Evolutionary conservation across 1,140 invertebrate genomes (phyloP).

Genomic region (Orchestia grillus): DNA sequence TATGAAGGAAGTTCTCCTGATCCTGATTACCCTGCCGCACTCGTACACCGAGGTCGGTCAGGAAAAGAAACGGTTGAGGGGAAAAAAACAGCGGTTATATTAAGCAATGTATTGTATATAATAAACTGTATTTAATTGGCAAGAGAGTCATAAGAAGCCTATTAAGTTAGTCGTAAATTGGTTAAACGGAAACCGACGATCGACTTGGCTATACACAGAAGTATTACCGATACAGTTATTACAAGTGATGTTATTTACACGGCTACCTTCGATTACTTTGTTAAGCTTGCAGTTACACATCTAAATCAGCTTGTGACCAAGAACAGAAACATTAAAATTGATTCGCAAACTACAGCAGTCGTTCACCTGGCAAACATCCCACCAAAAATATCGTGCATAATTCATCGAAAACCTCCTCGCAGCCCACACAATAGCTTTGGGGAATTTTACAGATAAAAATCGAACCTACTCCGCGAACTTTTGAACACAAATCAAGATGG

Average conservation of each 20-base stretch:
- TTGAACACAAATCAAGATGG: not conserved
- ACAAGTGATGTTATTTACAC: not conserved
- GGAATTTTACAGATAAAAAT: not conserved
- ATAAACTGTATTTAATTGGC: conserved; percentile 10
- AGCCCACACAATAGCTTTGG: not conserved
- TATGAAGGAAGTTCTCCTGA: not conserved
- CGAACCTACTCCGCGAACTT: not conserved
- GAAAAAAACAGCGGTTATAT: not conserved
- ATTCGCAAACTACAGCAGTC: not conserved
- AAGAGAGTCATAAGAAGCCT: conserved; percentile 7
- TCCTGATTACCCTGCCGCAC: not conserved
- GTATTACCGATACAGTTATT: not conserved
- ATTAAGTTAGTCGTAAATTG: conserved; percentile 1
- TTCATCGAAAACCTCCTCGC: not conserved
- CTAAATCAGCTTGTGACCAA: not conserved
- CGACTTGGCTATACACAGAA: not conserved
- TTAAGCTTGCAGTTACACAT: not conserved
- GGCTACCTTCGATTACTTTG: not conserved
- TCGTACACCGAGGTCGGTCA: not conserved
- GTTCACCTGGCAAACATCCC: not conserved
- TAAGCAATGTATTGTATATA: conserved; percentile 10
- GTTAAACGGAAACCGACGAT: not conserved
- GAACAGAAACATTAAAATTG: not conserved
- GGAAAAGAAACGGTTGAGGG: not conserved
- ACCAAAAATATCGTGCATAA: not conserved